Conservation (phyloP, 2,113 vertebrate species). For the Agapornis roseicollis region DNA sequence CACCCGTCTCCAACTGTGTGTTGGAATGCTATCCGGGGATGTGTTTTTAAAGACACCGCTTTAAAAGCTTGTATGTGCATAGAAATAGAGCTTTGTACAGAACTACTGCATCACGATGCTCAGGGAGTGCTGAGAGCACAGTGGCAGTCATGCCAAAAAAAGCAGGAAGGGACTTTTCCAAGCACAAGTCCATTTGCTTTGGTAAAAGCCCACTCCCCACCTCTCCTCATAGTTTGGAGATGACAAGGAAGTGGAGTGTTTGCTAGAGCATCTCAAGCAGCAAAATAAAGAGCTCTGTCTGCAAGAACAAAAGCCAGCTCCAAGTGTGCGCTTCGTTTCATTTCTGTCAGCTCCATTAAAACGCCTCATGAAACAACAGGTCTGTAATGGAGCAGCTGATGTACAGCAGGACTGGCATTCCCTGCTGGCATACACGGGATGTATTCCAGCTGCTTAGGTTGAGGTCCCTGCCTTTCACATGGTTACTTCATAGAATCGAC, state of each 20-base stretch:
- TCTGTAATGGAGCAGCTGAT: neutral
- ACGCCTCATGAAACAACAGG: fast-evolving
- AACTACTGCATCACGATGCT: neutral
- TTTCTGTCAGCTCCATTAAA: slow-evolving; percentile 21
- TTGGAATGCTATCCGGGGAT: neutral
- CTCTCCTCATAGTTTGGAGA: slow-evolving; percentile 14
- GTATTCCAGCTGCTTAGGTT: slow-evolving; percentile 31
- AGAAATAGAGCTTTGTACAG: neutral
- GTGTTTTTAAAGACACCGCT: neutral
- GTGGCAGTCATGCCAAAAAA: neutral
- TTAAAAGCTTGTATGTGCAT: neutral
- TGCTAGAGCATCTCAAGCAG: neutral
- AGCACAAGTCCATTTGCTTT: neutral
- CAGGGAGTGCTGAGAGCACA: neutral
- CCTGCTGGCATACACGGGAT: neutral
- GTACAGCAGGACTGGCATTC: neutral
- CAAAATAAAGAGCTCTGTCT: neutral
- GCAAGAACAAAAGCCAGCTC: slow-evolving; percentile 9
- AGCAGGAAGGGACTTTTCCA: slow-evolving; percentile 4
- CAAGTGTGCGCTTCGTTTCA: neutral
- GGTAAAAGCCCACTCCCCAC: neutral
- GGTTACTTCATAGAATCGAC: neutral
- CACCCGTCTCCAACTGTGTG: neutral
- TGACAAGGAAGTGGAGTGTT: neutral
- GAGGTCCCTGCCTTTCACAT: neutral